These are phyloP conservation scores for Hydraecia micacea DNA, from an alignment of 2,888 invertebrate species.

Conservation along the genomic window DNA sequence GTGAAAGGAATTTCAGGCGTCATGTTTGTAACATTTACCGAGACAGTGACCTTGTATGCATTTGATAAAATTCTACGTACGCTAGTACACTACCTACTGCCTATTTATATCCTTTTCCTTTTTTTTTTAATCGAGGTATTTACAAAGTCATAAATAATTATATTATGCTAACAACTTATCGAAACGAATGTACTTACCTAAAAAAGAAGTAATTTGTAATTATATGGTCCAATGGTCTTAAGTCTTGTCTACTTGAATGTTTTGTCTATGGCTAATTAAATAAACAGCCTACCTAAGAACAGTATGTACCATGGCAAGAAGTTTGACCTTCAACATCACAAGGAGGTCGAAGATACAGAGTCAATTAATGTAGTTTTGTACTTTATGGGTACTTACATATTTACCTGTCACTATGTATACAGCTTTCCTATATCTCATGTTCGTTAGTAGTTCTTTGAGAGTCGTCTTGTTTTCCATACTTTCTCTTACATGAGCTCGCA, in stretches of 20 bases:
- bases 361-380: slow-evolving; percentile 16
- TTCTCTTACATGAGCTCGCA: slow-evolving; percentile 84
- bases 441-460: slow-evolving; percentile 86
- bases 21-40: background rate
- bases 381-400: slow-evolving; percentile 61
- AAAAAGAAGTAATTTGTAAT: background rate
- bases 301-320: background rate
- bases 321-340: background rate
- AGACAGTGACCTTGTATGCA: slow-evolving; percentile 32
- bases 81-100: background rate
- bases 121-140: background rate
- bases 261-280: background rate
- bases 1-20: background rate
- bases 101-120: background rate
- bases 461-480: slow-evolving; percentile 89
- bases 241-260: background rate
- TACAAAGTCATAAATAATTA: background rate
- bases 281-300: background rate
- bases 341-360: background rate
- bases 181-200: background rate
- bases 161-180: background rate
- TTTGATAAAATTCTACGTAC: slow-evolving; percentile 29
- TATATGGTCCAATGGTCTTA: background rate
- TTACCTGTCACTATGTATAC: slow-evolving; percentile 86
- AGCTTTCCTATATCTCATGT: slow-evolving; percentile 88